Evolutionary conservation across 1,140 invertebrate species (phyloP).

Genomic region (Brachionus paranguensis): DNA sequence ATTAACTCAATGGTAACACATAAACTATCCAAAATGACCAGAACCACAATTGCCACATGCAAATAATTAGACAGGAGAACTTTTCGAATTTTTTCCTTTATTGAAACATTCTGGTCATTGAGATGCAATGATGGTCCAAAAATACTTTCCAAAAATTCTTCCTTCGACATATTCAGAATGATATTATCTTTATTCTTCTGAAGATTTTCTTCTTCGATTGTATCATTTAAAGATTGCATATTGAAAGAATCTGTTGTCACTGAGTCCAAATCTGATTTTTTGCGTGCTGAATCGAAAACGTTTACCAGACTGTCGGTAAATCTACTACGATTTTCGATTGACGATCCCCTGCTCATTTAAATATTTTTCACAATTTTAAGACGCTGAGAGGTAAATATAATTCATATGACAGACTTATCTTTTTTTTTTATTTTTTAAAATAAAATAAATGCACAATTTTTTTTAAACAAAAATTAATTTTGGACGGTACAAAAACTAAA

Average conservation of each 20-base stretch:
- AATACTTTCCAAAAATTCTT: not conserved
- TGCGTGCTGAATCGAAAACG: not conserved
- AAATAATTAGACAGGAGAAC: slow-evolving; percentile 9
- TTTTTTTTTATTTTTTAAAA: not conserved
- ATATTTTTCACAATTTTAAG: not conserved
- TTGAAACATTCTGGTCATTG: not conserved
- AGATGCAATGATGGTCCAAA: slow-evolving; percentile 16
- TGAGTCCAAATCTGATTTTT: not conserved
- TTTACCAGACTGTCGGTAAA: not conserved
- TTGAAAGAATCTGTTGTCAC: not conserved
- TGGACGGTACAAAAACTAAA: too few relatives aligned
- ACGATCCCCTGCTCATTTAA: not conserved
- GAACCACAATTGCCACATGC: not conserved
- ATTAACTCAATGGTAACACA: slow-evolving; percentile 18
- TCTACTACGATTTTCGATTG: not conserved
- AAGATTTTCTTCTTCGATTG: not conserved
- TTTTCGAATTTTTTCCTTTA: not conserved
- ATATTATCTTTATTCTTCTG: not conserved
- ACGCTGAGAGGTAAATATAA: not conserved
- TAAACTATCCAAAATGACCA: slow-evolving; percentile 6
- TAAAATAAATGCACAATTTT: not conserved
- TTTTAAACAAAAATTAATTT: too few relatives aligned
- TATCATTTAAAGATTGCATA: not conserved
- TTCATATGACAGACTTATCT: not conserved
- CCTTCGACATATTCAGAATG: not conserved